Evolutionary conservation across 1,140 invertebrate species (phyloP).

Genomic region (Mizuhopecten yessoensis): DNA sequence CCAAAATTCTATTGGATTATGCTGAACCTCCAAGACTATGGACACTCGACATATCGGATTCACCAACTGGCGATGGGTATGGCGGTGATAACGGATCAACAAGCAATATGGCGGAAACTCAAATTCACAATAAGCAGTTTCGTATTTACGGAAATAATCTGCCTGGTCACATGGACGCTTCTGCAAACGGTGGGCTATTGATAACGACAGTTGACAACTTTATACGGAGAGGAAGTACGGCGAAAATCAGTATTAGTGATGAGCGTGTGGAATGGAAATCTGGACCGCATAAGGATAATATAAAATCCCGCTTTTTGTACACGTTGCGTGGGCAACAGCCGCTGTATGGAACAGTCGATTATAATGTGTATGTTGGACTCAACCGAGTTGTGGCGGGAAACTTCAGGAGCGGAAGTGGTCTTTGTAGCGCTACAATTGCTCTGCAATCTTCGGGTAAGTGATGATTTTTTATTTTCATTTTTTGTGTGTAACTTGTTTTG

Average conservation of each 20-base stretch:
- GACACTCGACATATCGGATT: conserved; percentile 82
- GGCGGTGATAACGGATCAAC: conserved; percentile 78
- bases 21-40: conserved; percentile 78
- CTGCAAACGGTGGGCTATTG: conserved; percentile 78
- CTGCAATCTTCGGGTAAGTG: conserved; percentile 64
- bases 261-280: conserved; percentile 77
- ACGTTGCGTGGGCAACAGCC: conserved; percentile 75
- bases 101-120: conserved; percentile 79
- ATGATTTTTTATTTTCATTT: neutral
- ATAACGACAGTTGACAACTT: conserved; percentile 78
- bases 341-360: conserved; percentile 68
- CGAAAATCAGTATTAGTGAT: conserved; percentile 76
- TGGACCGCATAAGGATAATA: conserved; percentile 71
- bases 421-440: conserved; percentile 78
- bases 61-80: conserved; percentile 77
- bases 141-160: conserved; percentile 80
- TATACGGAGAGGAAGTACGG: conserved; percentile 73
- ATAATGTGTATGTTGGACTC: conserved; percentile 79
- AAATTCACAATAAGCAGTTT: conserved; percentile 80
- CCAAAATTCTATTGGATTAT: conserved; percentile 77
- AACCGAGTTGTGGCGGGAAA: conserved; percentile 80
- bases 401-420: conserved; percentile 78
- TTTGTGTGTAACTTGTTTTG: too few species aligned
- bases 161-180: conserved; percentile 78
- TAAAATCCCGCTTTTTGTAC: conserved; percentile 79